Conservation (phyloP, 2,113 vertebrate genomes). For the Sceloporus undulatus region DNA sequence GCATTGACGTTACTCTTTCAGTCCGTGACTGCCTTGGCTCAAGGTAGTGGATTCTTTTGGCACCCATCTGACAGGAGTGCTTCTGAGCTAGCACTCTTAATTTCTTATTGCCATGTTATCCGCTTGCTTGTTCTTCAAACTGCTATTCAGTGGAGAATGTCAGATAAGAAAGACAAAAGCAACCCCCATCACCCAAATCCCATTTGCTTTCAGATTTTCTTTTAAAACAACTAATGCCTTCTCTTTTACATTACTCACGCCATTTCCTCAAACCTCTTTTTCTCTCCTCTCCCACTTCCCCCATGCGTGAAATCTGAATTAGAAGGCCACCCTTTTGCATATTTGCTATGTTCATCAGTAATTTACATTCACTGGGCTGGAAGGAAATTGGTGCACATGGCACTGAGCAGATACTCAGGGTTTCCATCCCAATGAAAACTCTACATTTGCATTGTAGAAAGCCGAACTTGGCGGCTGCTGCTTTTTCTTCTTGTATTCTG, state of each 20-base stretch:
- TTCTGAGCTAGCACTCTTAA: constrained; percentile 52
- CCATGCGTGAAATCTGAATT: background rate
- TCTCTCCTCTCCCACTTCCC: background rate
- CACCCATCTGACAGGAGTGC: constrained; percentile 43
- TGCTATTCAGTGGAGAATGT: constrained; percentile 35
- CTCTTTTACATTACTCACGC: background rate
- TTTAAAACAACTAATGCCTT: constrained; percentile 1
- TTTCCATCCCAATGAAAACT: background rate
- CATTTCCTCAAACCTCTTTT: background rate
- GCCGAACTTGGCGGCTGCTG: background rate
- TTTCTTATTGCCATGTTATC: constrained; percentile 26
- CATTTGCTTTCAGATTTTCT: background rate
- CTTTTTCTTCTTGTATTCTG: rapidly evolving
- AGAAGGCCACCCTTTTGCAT: background rate
- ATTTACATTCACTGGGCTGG: rapidly evolving
- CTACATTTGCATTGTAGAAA: background rate
- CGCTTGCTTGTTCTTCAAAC: constrained; percentile 27
- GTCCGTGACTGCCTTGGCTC: constrained; percentile 33
- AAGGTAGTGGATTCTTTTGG: constrained; percentile 32
- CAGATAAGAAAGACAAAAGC: background rate
- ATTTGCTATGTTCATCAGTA: background rate
- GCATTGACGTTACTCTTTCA: constrained; percentile 47
- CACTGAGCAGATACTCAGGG: background rate
- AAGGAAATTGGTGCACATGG: background rate
- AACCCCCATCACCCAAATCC: background rate